Evolutionary conservation across 2,888 invertebrate genomes (phyloP).

Genomic region (Anthrax anthrax): DNA sequence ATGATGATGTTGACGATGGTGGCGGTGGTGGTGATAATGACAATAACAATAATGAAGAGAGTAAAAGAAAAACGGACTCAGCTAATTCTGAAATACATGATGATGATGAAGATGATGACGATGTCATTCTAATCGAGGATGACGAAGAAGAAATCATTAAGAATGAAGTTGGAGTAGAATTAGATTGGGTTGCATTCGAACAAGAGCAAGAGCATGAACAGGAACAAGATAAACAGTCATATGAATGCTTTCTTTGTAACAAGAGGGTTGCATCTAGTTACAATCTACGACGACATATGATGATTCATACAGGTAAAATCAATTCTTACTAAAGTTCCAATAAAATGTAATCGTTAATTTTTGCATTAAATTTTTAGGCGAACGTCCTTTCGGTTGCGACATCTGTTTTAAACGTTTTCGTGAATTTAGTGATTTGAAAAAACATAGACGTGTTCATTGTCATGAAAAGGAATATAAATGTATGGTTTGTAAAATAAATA

Average conservation of each 20-base stretch:
- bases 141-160: constrained; percentile 13
- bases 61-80: background rate
- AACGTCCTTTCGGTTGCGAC: constrained; percentile 31
- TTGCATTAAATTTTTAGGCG: constrained; percentile 17
- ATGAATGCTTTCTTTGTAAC: constrained; percentile 30
- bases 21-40: background rate
- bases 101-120: background rate
- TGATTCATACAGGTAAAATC: constrained; percentile 31
- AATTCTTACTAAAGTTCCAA: too few species aligned
- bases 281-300: constrained; percentile 32
- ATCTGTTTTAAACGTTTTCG: constrained; percentile 31
- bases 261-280: constrained; percentile 31
- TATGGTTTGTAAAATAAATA: constrained; percentile 26
- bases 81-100: background rate
- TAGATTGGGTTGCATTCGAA: constrained; percentile 23
- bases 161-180: constrained; percentile 15
- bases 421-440: constrained; percentile 32
- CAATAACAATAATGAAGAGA: background rate
- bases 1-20: background rate
- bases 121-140: constrained; percentile 2
- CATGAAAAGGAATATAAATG: constrained; percentile 25
- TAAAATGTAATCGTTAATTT: too few species aligned
- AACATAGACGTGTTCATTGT: constrained; percentile 28
- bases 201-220: constrained; percentile 21
- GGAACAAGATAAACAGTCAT: constrained; percentile 22